Base-by-base conservation (phyloP, 2,888 invertebrate species). In the Aphodius granarius region DNA sequence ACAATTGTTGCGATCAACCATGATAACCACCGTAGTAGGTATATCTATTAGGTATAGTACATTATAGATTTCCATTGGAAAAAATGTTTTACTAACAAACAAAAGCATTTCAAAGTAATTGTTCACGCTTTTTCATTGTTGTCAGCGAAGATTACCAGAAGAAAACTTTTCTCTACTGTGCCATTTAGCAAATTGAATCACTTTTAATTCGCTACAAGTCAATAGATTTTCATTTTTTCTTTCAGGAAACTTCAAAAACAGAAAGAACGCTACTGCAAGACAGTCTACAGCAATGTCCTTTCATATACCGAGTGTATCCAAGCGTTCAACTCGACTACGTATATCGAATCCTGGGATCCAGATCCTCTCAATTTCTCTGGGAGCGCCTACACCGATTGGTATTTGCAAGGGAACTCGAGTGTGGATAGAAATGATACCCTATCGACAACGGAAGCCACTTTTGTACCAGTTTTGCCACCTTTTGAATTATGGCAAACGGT, bases 401-500 rank as follows among this genome's bases (percentile, higher is more conserved):
- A 78, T 64, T 63, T 70, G 23, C 73, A 76, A 19, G 68, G 21
- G n/a, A 76, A 77, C n/a, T 78, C 76, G 15, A 74, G 71, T 20
- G 80, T 78, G 71, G 43, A 74, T 23, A 78, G 73, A 68, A 79
- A 75, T 74, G 75, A 77, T 43, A 76, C 77, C 65, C 76, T 76
- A 70, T 75, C 81, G 15, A 80, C 81, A 63, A 78, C 82, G 21
- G 82, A 83, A 65, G 79, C 80, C 22, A 78, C 81, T 19, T 82
- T 86, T 70, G 82, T 83, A 81, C 91, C 92, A 78, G 93, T 94
- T 16, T 87, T 94, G 81, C 94, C 95, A 73, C 96, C 96, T 4
- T 97, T 97, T 86, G 93, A 94, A 76, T 89, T 96, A 71, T 97
- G 97, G 97, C 92, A 96, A 87, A 95, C 96, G 13, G 92, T 95